phyloP scores from a whole-genome alignment of 1,140 invertebrate genomes.

The Lepidurus packardi region DNA sequence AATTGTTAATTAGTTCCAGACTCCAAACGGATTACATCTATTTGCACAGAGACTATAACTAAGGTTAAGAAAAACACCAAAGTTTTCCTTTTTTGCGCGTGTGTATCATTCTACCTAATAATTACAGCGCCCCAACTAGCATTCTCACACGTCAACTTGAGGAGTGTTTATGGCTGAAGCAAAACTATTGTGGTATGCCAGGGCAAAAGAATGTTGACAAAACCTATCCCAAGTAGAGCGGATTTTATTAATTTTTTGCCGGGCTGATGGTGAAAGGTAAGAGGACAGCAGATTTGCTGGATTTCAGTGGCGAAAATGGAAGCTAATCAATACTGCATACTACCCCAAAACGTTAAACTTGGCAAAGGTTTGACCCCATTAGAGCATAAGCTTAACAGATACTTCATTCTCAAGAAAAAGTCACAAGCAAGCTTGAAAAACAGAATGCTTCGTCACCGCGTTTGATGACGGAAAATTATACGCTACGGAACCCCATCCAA shows the following conservation, averaged over 20 bases:
- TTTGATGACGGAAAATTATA: constrained; percentile 12
- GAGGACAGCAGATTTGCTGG: neutral
- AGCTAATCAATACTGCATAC: neutral
- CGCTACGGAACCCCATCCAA: neutral
- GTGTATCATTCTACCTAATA: neutral
- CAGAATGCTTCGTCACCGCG: constrained; percentile 1
- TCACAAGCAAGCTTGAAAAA: neutral
- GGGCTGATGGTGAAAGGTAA: neutral
- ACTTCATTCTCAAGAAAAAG: too few relatives aligned
- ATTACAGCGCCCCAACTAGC: neutral
- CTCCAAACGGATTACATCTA: neutral
- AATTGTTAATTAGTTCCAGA: neutral
- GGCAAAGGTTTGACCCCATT: neutral
- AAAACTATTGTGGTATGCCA: neutral
- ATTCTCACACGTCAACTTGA: neutral
- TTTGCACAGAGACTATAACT: neutral
- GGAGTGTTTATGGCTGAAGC: neutral
- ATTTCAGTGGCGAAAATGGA: neutral
- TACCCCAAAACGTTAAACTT: neutral
- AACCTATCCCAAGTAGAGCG: too few relatives aligned
- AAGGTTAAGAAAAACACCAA: too few relatives aligned
- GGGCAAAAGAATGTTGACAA: too few relatives aligned
- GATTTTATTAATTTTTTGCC: neutral
- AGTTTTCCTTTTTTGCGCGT: neutral
- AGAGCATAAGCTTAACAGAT: too few relatives aligned